Percentiles rank a stretch among this genome's conserved stretches.
Evolutionary conservation across 2,888 invertebrate species (phyloP).

Genomic region (Sphaeridia pumilis): DNA sequence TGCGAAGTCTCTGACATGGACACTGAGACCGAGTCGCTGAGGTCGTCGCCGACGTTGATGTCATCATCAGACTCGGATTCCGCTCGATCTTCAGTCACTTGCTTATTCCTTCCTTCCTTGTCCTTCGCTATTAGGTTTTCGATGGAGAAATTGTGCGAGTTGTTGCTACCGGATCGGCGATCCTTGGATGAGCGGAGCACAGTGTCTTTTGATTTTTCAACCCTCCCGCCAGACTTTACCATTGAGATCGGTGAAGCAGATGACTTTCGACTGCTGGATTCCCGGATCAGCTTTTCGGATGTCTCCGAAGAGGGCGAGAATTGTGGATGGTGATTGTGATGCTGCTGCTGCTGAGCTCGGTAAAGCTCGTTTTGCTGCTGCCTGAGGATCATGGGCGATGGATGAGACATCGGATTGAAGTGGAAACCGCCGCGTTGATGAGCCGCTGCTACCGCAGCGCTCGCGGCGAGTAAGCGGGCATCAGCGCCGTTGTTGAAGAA

Average conservation of each 20-base stretch:
- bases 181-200: conserved; percentile 14
- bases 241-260: not conserved
- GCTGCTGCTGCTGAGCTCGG: not conserved
- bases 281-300: conserved; percentile 1
- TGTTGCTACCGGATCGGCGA: conserved; percentile 29
- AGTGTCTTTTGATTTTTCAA: conserved; percentile 1
- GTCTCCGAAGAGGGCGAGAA: conserved; percentile 3
- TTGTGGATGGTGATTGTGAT: conserved; percentile 10
- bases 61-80: conserved; percentile 21
- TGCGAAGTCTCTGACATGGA: conserved; percentile 25
- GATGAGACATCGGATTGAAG: conserved; percentile 2
- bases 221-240: not conserved
- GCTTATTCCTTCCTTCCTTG: conserved; percentile 5
- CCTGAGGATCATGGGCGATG: conserved; percentile 18
- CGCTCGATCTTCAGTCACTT: not conserved
- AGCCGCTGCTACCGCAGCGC: conserved; percentile 29
- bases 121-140: conserved; percentile 36
- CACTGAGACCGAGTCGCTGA: conserved; percentile 25
- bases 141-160: conserved; percentile 35
- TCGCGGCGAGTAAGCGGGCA: conserved; percentile 27
- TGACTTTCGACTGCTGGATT: too few relatives aligned
- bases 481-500: conserved; percentile 29
- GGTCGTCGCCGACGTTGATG: conserved; percentile 17
- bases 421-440: not conserved
- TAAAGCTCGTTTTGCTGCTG: too few relatives aligned